Evolutionary conservation across 23 tunicate species (phyloP), one percentile per base, ranked within the genome.

Genomic region (Oikopleura albicans): DNA sequence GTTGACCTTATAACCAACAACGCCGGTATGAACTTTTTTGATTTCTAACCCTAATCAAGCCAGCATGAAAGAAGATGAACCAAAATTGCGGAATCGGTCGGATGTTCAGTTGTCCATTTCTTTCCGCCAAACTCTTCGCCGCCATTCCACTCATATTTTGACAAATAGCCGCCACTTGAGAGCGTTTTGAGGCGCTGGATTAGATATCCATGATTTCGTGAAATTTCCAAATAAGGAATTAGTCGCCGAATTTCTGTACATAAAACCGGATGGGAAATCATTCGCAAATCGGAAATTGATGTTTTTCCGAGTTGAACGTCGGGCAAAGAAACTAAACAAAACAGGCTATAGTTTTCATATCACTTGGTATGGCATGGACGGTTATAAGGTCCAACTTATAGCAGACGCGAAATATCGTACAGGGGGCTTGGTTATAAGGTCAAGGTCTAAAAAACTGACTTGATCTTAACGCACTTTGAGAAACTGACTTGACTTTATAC

Each of bases 301-400:
- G 79, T 71, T 71, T 71, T 71, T 16, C 79, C 79, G 37, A 71
- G 27, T 71, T 71, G 79, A 16, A 71, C 79, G 37, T 71, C 79
- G 37, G 79, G 79, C 34, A 71, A 29, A 29, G 2, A 2, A 31
- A 37, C 79, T 71, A 29, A 71, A 71, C 12, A 49, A 22, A 49
- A 8, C 22, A 8, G 12, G 63, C 63, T 12, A 49, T 49, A 8
- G 22, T 8, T 49, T 49, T 49, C n/a, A n/a, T n/a, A n/a, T n/a
- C n/a, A n/a, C n/a, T n/a, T n/a, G n/a, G n/a, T n/a, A n/a, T n/a
- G n/a, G n/a, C n/a, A n/a, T n/a, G n/a, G n/a, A n/a, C n/a, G n/a
- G n/a, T n/a, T n/a, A n/a, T n/a, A n/a, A n/a, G n/a, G n/a, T n/a
- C n/a, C n/a, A n/a, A n/a, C n/a, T n/a, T n/a, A n/a, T n/a, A n/a